These are phyloP conservation scores for Phenacoccus solenopsis DNA, from an alignment of 1,140 invertebrate species.

Conservation along the genomic window DNA sequence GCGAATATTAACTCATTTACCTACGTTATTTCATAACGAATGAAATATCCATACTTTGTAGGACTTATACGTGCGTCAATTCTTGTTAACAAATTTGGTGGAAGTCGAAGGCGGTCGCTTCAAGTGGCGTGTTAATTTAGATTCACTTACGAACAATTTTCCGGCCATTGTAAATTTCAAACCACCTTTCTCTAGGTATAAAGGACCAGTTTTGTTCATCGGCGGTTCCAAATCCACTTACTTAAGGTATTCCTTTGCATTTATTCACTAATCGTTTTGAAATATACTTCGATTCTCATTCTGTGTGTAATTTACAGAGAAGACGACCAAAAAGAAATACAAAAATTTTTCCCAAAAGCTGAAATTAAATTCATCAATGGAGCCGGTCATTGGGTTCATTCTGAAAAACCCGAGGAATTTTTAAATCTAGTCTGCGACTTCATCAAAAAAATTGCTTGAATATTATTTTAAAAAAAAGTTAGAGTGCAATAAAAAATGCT, in stretches of 20 bases:
- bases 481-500: too few relatives aligned
- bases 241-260: slow-evolving; percentile 44
- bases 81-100: slow-evolving; percentile 65
- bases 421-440: slow-evolving; percentile 33
- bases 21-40: not conserved
- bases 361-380: slow-evolving; percentile 57
- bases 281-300: slow-evolving; percentile 26
- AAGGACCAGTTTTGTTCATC: slow-evolving; percentile 64
- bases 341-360: slow-evolving; percentile 60
- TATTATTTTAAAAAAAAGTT: too few relatives aligned
- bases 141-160: slow-evolving; percentile 48
- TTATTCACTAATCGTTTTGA: slow-evolving; percentile 17
- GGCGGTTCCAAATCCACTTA: slow-evolving; percentile 66
- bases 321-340: slow-evolving; percentile 52
- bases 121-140: slow-evolving; percentile 60
- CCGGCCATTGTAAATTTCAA: slow-evolving; percentile 46
- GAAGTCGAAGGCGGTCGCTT: slow-evolving; percentile 48
- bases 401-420: slow-evolving; percentile 75
- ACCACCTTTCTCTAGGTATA: slow-evolving; percentile 40
- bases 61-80: slow-evolving; percentile 42
- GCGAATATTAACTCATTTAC: not conserved
- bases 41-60: slow-evolving; percentile 26
- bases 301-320: slow-evolving; percentile 35
- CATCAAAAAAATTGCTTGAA: slow-evolving; percentile 13
- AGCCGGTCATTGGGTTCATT: slow-evolving; percentile 86